Percentiles rank a stretch among this genome's conserved stretches.
These are phyloP conservation scores for Nebria salina DNA, from an alignment of 2,888 invertebrate genomes.

Conservation along the genomic window DNA sequence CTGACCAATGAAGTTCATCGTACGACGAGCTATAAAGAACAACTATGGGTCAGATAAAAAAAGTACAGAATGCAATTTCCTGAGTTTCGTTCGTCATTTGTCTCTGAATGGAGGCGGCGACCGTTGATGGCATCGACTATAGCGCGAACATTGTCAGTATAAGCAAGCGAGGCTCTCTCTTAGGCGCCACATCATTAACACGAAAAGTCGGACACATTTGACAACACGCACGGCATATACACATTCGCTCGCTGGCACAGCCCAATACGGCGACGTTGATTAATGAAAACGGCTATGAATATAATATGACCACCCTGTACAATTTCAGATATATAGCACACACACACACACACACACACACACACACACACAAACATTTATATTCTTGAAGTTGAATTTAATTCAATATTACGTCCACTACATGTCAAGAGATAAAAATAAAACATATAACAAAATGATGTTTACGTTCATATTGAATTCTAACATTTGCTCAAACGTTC, in stretches of 20 bases:
- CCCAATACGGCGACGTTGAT: slow-evolving; percentile 50
- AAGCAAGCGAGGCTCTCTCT: not conserved
- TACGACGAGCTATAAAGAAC: too few relatives aligned
- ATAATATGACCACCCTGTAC: slow-evolving; percentile 13
- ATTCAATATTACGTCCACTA: too few relatives aligned
- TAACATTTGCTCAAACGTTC: too few relatives aligned
- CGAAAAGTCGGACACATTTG: slow-evolving; percentile 49
- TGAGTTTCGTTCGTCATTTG: slow-evolving; percentile 46
- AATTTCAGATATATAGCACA: slow-evolving; percentile 12
- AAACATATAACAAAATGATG: too few relatives aligned
- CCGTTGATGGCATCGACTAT: not conserved
- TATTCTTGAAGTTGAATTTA: too few relatives aligned
- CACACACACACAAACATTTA: not conserved
- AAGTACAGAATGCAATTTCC: slow-evolving; percentile 43
- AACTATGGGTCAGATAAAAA: slow-evolving; percentile 16
- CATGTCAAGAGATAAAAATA: too few relatives aligned
- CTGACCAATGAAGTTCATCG: too few relatives aligned
- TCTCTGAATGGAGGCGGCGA: slow-evolving; percentile 17
- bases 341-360: not conserved
- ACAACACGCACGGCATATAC: slow-evolving; percentile 3
- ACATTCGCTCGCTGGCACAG: slow-evolving; percentile 30
- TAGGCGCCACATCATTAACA: slow-evolving; percentile 48
- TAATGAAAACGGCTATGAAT: slow-evolving; percentile 45
- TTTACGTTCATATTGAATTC: too few relatives aligned
- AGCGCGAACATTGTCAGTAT: slow-evolving; percentile 3